Percentiles rank a stretch among this genome's conserved stretches.
Evolutionary conservation across 2,113 vertebrate species (phyloP).

Genomic region (Rostratula benghalensis): DNA sequence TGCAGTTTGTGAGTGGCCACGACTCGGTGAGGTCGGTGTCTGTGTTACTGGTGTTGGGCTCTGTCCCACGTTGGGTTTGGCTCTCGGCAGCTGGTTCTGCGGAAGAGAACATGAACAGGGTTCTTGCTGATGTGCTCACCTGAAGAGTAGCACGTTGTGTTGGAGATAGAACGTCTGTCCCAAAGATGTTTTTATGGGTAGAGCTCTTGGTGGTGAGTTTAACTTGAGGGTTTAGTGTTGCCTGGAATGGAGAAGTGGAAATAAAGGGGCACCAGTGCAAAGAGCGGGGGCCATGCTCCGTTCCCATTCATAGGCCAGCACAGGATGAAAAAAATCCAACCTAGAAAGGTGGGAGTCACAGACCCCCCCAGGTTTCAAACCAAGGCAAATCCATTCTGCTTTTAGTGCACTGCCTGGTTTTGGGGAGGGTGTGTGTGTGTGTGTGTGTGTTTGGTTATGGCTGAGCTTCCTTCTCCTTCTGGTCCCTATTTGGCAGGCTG

Average conservation of each 20-base stretch:
- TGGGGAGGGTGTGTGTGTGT: too few relatives aligned
- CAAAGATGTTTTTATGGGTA: neutral
- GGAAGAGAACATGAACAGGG: neutral
- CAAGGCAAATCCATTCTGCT: neutral
- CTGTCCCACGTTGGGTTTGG: neutral
- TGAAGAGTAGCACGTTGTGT: too few relatives aligned
- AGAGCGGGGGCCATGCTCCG: neutral
- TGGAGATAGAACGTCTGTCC: neutral
- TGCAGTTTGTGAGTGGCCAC: accelerated
- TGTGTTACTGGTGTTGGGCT: accelerated
- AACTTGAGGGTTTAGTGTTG: neutral
- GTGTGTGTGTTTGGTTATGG: neutral
- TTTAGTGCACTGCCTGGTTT: neutral
- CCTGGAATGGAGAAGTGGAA: neutral
- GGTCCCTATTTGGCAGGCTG: neutral
- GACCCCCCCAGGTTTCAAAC: neutral
- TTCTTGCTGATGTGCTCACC: neutral
- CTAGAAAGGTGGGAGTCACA: neutral
- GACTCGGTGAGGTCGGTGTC: too few relatives aligned
- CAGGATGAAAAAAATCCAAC: neutral
- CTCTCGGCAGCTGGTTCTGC: neutral
- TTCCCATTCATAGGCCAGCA: accelerated
- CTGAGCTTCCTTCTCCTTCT: neutral
- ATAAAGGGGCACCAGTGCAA: neutral
- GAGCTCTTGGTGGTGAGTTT: neutral